A percentile compares a stretch with the other conserved stretches of the same genome.
phyloP scores from a whole-genome alignment of 2,888 invertebrate species.

The Drosophila ustulata region DNA sequence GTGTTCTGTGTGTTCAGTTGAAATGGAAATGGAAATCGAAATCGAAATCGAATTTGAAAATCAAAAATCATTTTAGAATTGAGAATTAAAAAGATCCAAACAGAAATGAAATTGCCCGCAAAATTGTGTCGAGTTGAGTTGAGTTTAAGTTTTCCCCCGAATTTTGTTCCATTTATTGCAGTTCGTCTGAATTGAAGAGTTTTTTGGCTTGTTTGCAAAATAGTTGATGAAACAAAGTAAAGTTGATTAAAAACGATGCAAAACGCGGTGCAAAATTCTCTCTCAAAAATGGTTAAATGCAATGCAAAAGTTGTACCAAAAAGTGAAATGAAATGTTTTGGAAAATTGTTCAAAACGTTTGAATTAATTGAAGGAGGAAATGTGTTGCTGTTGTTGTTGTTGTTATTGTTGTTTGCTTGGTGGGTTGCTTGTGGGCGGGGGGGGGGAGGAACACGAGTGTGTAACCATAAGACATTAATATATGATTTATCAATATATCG shows the following conservation, averaged over 20 bases:
- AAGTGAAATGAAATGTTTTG: conserved; percentile 49
- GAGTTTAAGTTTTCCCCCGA: conserved; percentile 3
- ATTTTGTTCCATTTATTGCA: neutral
- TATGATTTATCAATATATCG: conserved; percentile 28
- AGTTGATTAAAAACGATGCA: conserved; percentile 53
- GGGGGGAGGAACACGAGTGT: conserved; percentile 73
- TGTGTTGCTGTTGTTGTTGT: conserved; percentile 25
- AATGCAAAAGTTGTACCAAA: conserved; percentile 40
- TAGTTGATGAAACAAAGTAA: conserved; percentile 46
- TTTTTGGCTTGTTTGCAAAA: conserved; percentile 47
- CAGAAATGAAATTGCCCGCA: conserved; percentile 11
- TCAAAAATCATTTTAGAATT: neutral
- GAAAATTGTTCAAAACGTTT: conserved; percentile 30
- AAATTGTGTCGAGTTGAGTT: neutral
- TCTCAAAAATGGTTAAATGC: conserved; percentile 27
- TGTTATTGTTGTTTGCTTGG: conserved; percentile 29
- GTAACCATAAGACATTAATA: conserved; percentile 85
- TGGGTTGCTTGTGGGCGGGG: conserved; percentile 35
- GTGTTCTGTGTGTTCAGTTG: conserved; percentile 26
- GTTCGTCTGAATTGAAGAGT: conserved; percentile 22
- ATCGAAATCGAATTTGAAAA: neutral
- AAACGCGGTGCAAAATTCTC: conserved; percentile 43
- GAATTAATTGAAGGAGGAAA: conserved; percentile 31
- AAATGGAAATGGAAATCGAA: conserved; percentile 25
- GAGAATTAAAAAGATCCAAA: conserved; percentile 1